Evolutionary conservation across 2,888 invertebrate genomes (phyloP), one percentile per base, ranked within the genome.

Genomic region (Seira ritae): DNA sequence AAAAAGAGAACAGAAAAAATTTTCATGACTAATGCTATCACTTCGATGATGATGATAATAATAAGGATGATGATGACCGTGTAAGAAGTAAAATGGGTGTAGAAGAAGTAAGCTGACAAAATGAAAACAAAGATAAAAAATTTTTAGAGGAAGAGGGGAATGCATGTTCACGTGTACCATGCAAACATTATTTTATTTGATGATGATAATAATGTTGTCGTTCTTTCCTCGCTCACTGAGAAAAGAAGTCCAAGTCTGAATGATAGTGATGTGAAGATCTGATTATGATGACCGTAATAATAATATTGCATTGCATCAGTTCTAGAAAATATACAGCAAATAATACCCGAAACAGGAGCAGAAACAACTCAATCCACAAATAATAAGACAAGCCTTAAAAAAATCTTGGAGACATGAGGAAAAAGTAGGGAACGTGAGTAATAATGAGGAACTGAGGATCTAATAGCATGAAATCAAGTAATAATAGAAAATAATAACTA

Each of bases 381-480:
- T 67, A 31, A n/a, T 20, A 24, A 65, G 3, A n/a, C 3, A 46
- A n/a, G n/a, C n/a, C n/a, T n/a, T n/a, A n/a, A n/a, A n/a, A n/a
- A n/a, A n/a, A n/a, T n/a, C n/a, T n/a, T n/a, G n/a, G n/a, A n/a
- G n/a, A n/a, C n/a, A n/a, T n/a, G 24, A 42, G 50, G 24, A 10
- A 23, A 19, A 66, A 31, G 15, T 37, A 74, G 31, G 72, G 73
- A 73, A 80, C 73, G 73, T 80, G 80, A 80, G 73, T 68, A 80
- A 73, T 73, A 73, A 67, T 31, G 15, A 73, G 80, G 73, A 80
- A 80, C 73, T 80, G 68, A 71, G 72, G 71, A 71, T 69, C 50
- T 23, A 79, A 79, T 79, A 79, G 71, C 78, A 79, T 79, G 78
- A 79, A 79, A 79, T 79, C 72, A 67, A 67, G 62, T 75, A 75